Evolutionary conservation across 2,888 invertebrate species (phyloP).

Genomic region (Dysmachus trigonus): DNA sequence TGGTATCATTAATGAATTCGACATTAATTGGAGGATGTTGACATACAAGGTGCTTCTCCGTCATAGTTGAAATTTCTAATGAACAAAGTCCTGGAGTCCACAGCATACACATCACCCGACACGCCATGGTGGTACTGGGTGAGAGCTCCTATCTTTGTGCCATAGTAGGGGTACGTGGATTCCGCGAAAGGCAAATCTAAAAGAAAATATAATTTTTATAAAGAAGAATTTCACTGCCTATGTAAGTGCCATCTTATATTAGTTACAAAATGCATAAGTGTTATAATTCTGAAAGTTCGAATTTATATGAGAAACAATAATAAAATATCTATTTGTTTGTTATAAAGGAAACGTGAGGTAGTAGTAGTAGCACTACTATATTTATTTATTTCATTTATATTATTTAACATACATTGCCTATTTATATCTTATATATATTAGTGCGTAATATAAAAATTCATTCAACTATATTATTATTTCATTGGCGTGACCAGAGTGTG

Average conservation of each 20-base stretch:
- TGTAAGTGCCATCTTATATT: background rate
- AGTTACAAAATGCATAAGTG: too few species aligned
- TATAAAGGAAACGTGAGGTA: too few species aligned
- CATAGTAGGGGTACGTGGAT: slow-evolving; percentile 72
- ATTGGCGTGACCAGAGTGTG: too few species aligned
- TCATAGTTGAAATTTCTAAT: slow-evolving; percentile 90
- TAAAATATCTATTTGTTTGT: too few species aligned
- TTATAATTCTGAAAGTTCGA: too few species aligned
- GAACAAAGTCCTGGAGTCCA: slow-evolving; percentile 86
- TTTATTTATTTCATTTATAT: too few species aligned
- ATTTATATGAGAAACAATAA: too few species aligned
- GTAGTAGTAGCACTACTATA: too few species aligned
- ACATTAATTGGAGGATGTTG: background rate
- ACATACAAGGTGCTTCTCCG: slow-evolving; percentile 86
- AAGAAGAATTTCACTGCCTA: background rate
- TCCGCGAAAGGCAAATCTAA: slow-evolving; percentile 50
- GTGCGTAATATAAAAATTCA: too few species aligned
- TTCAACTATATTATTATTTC: too few species aligned
- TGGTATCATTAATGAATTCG: background rate
- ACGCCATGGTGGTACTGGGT: slow-evolving; percentile 85
- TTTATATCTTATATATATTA: too few species aligned
- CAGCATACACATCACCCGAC: slow-evolving; percentile 85
- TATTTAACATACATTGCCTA: too few species aligned
- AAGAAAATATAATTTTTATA: slow-evolving; percentile 35
- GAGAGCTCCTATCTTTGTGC: slow-evolving; percentile 80